phyloP scores from a whole-genome alignment of 2,888 invertebrate species.

The Shargacucullia verbasci region DNA sequence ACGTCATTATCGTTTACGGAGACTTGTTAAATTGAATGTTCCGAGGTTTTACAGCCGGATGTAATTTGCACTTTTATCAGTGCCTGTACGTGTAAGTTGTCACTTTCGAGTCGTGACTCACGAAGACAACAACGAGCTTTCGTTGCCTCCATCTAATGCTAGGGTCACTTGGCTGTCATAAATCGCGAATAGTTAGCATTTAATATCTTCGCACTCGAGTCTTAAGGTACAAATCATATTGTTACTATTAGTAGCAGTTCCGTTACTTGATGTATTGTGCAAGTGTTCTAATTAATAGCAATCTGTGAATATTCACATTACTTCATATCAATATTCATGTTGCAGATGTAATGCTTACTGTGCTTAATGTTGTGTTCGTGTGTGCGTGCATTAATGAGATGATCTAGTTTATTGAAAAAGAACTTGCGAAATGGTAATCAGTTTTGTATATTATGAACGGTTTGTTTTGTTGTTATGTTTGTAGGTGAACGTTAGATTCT shows the following conservation, averaged over 20 bases:
- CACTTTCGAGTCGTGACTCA: constrained; percentile 82
- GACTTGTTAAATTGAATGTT: constrained; percentile 40
- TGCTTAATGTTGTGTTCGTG: constrained; percentile 10
- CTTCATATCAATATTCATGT: constrained; percentile 32
- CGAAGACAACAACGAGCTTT: constrained; percentile 74
- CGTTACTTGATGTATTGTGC: constrained; percentile 38
- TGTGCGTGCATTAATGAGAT: constrained; percentile 11
- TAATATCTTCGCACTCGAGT: constrained; percentile 60
- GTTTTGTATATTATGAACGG: constrained; percentile 5
- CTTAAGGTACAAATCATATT: constrained; percentile 41
- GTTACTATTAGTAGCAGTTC: constrained; percentile 26
- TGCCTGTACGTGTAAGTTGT: constrained; percentile 73
- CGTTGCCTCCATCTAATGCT: constrained; percentile 66
- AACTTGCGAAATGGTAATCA: constrained; percentile 7
- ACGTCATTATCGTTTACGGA: constrained; percentile 23
- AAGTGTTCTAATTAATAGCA: constrained; percentile 48
- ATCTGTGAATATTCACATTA: constrained; percentile 33
- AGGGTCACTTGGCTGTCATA: constrained; percentile 67
- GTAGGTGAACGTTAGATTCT: too few relatives aligned
- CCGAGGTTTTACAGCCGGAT: constrained; percentile 59
- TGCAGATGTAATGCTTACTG: constrained; percentile 33
- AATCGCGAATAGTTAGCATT: constrained; percentile 68
- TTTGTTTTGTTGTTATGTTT: constrained; percentile 3
- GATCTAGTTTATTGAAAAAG: constrained; percentile 23
- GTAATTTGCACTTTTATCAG: constrained; percentile 61